Evolutionary conservation across 64 coral and sea anemone species (phyloP).

Genomic region (Montipora sp.): DNA sequence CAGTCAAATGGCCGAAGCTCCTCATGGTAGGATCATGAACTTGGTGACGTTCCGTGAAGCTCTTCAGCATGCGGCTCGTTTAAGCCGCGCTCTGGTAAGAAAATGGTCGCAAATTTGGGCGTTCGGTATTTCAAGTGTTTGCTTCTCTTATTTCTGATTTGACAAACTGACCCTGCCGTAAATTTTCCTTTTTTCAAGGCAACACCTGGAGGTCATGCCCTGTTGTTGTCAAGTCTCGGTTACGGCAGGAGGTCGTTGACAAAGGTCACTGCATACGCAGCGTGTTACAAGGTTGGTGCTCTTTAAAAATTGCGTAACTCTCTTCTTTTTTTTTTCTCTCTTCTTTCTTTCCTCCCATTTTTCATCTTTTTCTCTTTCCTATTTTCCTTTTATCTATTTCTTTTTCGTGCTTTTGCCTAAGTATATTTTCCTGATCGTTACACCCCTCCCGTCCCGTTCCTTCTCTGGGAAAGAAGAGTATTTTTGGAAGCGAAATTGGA

Average conservation of each 20-base stretch:
- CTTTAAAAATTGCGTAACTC: background rate
- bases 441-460: no score
- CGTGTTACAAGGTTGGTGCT: conserved; percentile 75
- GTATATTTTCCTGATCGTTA: background rate
- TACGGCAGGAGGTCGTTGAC: conserved; percentile 87
- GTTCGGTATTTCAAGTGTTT: no score
- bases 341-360: background rate
- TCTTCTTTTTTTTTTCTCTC: background rate
- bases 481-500: no score
- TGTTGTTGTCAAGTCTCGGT: conserved; percentile 83
- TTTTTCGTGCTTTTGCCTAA: background rate
- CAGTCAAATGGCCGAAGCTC: conserved; percentile 19
- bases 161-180: background rate
- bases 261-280: conserved; percentile 74
- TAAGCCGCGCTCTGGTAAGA: conserved; percentile 93
- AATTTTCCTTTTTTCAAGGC: conserved; percentile 40
- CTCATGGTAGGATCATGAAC: conserved; percentile 51
- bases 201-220: conserved; percentile 76
- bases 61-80: conserved; percentile 80
- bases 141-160: background rate
- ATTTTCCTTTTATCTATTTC: no score
- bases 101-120: background rate
- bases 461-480: no score
- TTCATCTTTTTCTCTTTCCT: background rate
- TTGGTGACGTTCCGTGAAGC: conserved; percentile 87